Evolutionary conservation across 2,113 vertebrate genomes (phyloP).

Genomic region (Glaucomys volans): DNA sequence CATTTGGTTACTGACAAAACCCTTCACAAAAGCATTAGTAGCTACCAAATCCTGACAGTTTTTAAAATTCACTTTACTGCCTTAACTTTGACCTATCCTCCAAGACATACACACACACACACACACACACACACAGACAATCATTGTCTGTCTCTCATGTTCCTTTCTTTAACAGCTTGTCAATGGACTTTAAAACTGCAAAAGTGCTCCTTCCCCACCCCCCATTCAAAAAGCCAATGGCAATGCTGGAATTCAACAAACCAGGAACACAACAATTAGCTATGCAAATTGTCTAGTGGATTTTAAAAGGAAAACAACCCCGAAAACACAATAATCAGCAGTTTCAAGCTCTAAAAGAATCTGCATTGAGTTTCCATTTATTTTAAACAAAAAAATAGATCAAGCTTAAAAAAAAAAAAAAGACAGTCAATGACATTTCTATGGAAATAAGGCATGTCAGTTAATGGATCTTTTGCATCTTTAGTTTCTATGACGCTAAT

Average conservation of each 20-base stretch:
- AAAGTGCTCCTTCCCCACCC: background rate
- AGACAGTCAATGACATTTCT: conserved; percentile 65
- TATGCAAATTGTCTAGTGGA: conserved; percentile 78
- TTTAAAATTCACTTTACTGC: conserved; percentile 58
- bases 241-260: conserved; percentile 74
- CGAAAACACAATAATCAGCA: conserved; percentile 64
- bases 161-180: conserved; percentile 73
- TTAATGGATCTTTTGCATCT: background rate
- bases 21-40: conserved; percentile 44
- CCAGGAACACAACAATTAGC: conserved; percentile 74
- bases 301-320: conserved; percentile 66
- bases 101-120: conserved; percentile 6
- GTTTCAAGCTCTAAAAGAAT: conserved; percentile 68
- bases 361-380: conserved; percentile 47
- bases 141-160: fast-evolving
- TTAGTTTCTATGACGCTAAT: conserved; percentile 18
- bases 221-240: conserved; percentile 21
- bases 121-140: background rate
- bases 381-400: conserved; percentile 75
- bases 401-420: conserved; percentile 63
- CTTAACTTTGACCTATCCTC: conserved; percentile 59
- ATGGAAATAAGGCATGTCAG: conserved; percentile 70
- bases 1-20: conserved; percentile 61
- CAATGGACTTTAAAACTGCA: conserved; percentile 59
- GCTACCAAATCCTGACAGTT: background rate